Evolutionary conservation across 2,888 invertebrate genomes (phyloP).

Genomic region (Synergus laeviventris): DNA sequence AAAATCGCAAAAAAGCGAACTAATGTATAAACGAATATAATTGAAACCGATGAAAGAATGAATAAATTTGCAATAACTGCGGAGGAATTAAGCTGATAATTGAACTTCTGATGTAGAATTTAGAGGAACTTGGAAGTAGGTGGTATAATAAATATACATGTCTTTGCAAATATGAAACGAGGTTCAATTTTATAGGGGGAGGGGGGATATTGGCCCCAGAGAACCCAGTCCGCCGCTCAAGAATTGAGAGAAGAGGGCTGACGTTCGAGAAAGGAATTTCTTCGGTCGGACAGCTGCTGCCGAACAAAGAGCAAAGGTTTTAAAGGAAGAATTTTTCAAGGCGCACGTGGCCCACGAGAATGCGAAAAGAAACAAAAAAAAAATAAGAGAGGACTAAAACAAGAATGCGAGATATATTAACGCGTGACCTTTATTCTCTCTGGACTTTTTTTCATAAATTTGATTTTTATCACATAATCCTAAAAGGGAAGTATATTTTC

Average conservation of each 20-base stretch:
- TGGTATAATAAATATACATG: neutral
- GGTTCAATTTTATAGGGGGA: slow-evolving; percentile 41
- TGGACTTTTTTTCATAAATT: neutral
- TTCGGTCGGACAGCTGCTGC: slow-evolving; percentile 71
- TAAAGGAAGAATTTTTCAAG: slow-evolving; percentile 71
- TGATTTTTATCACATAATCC: neutral
- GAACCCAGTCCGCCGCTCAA: slow-evolving; percentile 11
- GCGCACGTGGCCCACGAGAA: slow-evolving; percentile 70
- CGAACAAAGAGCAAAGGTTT: slow-evolving; percentile 71
- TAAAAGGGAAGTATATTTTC: neutral
- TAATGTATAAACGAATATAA: slow-evolving; percentile 44
- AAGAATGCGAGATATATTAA: neutral
- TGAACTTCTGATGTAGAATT: slow-evolving; percentile 51
- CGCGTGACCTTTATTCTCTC: neutral
- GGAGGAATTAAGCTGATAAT: slow-evolving; percentile 49
- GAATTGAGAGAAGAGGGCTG: slow-evolving; percentile 52
- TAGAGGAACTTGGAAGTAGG: too few relatives aligned
- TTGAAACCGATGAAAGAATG: slow-evolving; percentile 46
- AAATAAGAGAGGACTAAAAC: neutral
- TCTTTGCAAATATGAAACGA: slow-evolving; percentile 46
- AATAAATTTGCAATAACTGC: slow-evolving; percentile 49
- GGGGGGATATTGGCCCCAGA: slow-evolving; percentile 20
- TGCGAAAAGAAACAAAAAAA: slow-evolving; percentile 46
- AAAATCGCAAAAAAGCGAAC: slow-evolving; percentile 32
- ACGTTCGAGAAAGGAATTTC: slow-evolving; percentile 72